Base-by-base conservation (phyloP, 2,797 vertebrate genomes). In the Decapterus maruadsi region DNA sequence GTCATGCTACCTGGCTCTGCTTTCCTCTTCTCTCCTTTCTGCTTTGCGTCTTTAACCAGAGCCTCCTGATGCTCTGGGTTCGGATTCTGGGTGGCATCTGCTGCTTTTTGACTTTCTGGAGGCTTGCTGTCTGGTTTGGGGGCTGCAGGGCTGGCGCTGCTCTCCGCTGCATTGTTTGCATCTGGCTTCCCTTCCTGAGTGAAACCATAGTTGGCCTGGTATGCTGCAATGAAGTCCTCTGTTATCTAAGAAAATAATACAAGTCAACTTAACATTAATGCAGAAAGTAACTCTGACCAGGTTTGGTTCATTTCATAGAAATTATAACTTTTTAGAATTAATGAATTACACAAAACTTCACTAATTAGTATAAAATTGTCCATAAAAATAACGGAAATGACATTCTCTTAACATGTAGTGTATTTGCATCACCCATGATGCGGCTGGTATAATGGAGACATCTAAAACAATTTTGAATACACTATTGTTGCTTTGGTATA, bases 161-260 rank as follows among this genome's bases (percentile, higher is more conserved):
- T 82, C 65, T 55, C 53, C 45, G 84, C 74, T 53, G 88, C 65
- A 8, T 29, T 89, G 55, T 95, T 92, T 58, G 86, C 76, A 50
- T 93, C 93, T 0, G 94, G 92, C 17, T 84, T 85, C 56, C 92
- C 94, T 26, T 97, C 96, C 50, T 93, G 77, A 59, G 89, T 87
- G 84, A 98, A 97, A 75, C 98, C 98, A 46, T 99, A 99, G 93
- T 96, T 98, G 58, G 97, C 97, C 45, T 99, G 98, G 77, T 99
- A 99, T 0, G 96, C 95, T 72, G 98, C 98, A 22, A 99, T 92
- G 89, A 99, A 99, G 93, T 99, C 97, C 78, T 99, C 97, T 5
- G 97, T 98, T 92, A 98, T 95, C 98, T 99, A 89, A 3, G 77
- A 42, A 78, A 58, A 79, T 0, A 6, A 74, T 84, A n/a, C 12